These are phyloP conservation scores for Drosophila sordidapex DNA, from an alignment of 2,888 invertebrate species.

Conservation along the genomic window DNA sequence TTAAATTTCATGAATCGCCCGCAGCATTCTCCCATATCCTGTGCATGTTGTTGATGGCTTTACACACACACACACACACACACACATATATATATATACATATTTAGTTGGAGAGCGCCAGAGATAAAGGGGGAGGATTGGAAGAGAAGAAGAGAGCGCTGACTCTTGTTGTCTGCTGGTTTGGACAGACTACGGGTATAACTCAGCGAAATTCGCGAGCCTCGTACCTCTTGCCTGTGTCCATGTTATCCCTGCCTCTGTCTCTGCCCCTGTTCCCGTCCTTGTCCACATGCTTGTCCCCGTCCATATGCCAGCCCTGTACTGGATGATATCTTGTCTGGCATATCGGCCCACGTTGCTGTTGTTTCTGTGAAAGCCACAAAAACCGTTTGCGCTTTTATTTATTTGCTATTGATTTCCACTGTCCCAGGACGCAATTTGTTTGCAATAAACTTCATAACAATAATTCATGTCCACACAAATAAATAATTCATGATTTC, in stretches of 20 bases:
- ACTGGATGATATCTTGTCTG: slow-evolving; percentile 61
- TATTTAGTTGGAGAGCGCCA: background rate
- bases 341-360: slow-evolving; percentile 49
- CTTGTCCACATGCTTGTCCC: slow-evolving; percentile 3
- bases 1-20: slow-evolving; percentile 81
- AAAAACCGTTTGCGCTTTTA: slow-evolving; percentile 80
- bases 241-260: background rate
- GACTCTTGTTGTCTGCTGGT: slow-evolving; percentile 60
- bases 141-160: background rate
- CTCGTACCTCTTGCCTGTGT: slow-evolving; percentile 13
- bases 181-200: slow-evolving; percentile 55
- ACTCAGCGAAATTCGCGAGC: slow-evolving; percentile 54
- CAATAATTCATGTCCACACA: slow-evolving; percentile 82
- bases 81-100: no score
- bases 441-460: slow-evolving; percentile 83
- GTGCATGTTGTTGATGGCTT: slow-evolving; percentile 74
- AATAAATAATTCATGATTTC: slow-evolving; percentile 80
- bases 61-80: slow-evolving; percentile 51
- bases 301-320: slow-evolving; percentile 11
- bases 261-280: background rate
- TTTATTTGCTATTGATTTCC: slow-evolving; percentile 82
- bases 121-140: background rate
- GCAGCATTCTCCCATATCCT: slow-evolving; percentile 71
- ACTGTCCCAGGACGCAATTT: slow-evolving; percentile 81
- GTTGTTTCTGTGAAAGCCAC: slow-evolving; percentile 75